Conservation (phyloP, 64 coral and sea anemone species). For the Stylophora pistillata region DNA sequence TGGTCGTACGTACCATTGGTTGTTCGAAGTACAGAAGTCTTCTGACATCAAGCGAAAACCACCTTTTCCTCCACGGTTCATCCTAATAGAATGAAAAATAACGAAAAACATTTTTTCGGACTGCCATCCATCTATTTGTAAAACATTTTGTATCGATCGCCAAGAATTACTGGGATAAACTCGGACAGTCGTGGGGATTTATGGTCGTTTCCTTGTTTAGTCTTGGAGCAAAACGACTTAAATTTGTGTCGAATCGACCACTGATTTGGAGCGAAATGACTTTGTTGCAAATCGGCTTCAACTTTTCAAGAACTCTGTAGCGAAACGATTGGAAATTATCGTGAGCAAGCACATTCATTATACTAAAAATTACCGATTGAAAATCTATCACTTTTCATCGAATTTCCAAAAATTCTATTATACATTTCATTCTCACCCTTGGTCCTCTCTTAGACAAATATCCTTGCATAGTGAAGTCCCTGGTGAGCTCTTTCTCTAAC, state of each 20-base stretch:
- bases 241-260: too few relatives aligned
- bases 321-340: too few relatives aligned
- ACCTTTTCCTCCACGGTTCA: slow-evolving; percentile 70
- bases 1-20: slow-evolving; percentile 60
- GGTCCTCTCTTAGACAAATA: slow-evolving; percentile 83
- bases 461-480: slow-evolving; percentile 84
- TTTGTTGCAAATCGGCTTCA: too few relatives aligned
- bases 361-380: background rate
- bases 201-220: too few relatives aligned
- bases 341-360: too few relatives aligned
- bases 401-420: too few relatives aligned
- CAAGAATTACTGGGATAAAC: too few relatives aligned
- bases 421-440: slow-evolving; percentile 49
- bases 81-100: background rate
- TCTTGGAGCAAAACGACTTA: too few relatives aligned
- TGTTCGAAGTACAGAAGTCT: slow-evolving; percentile 73
- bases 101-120: background rate
- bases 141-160: too few relatives aligned
- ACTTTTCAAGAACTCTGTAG: too few relatives aligned
- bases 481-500: slow-evolving; percentile 2
- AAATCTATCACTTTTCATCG: background rate
- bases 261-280: too few relatives aligned
- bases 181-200: too few relatives aligned
- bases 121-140: background rate
- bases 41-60: slow-evolving; percentile 81